Evolutionary conservation across 1,140 invertebrate genomes (phyloP).

Genomic region (Drosophila lini): DNA sequence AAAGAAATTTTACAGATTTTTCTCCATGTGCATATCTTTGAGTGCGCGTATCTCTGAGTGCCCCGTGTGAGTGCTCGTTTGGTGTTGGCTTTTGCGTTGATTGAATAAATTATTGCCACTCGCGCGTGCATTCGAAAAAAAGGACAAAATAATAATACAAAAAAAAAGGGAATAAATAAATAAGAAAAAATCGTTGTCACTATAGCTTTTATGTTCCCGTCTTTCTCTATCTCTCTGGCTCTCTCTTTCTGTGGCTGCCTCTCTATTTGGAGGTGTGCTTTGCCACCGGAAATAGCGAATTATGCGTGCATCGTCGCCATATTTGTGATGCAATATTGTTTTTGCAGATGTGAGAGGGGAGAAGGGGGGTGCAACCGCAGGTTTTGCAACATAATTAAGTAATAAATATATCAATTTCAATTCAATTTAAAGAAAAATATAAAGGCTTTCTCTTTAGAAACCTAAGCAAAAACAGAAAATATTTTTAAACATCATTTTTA

Average conservation of each 20-base stretch:
- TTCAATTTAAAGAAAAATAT: neutral
- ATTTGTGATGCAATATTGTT: slow-evolving; percentile 30
- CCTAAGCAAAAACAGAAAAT: rapidly evolving
- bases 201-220: slow-evolving; percentile 19
- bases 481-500: neutral
- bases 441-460: neutral
- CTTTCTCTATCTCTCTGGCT: slow-evolving; percentile 2
- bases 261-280: slow-evolving; percentile 18
- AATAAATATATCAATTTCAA: neutral
- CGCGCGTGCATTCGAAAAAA: slow-evolving; percentile 68
- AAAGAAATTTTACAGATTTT: neutral
- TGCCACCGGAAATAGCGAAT: slow-evolving; percentile 73
- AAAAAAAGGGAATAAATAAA: slow-evolving; percentile 27
- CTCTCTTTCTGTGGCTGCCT: slow-evolving; percentile 4
- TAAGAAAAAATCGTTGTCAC: slow-evolving; percentile 41
- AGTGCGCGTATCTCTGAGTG: slow-evolving; percentile 34
- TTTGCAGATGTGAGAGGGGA: neutral
- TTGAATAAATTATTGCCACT: slow-evolving; percentile 81
- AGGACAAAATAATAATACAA: slow-evolving; percentile 24
- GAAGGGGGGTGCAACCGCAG: neutral
- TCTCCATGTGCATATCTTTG: neutral
- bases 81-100: slow-evolving; percentile 67
- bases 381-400: neutral
- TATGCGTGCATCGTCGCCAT: slow-evolving; percentile 67
- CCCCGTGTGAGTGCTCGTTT: slow-evolving; percentile 46